Percentiles rank a stretch among this genome's conserved stretches.
Conservation (phyloP, 2,797 vertebrate genomes). For the Hylomyscus alleni region DNA sequence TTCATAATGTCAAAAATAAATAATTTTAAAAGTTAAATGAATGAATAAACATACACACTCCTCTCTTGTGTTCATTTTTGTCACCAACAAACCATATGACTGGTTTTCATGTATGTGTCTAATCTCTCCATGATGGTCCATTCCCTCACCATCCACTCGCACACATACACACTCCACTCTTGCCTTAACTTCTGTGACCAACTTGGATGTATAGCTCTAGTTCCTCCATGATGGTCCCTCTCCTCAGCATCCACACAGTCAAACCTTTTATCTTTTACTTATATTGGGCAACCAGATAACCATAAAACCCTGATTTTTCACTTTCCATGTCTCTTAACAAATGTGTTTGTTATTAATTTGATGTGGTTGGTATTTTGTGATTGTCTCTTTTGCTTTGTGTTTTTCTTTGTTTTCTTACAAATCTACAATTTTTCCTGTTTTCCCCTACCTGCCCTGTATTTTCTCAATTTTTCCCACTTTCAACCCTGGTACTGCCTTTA, state of each 20-base stretch:
- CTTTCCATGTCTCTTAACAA: background rate
- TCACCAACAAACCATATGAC: background rate
- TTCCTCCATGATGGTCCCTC: background rate
- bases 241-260: background rate
- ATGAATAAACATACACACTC: background rate
- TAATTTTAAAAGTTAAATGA: background rate
- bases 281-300: background rate
- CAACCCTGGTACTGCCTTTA: background rate
- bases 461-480: conserved; percentile 14
- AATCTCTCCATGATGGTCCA: background rate
- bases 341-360: background rate
- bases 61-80: background rate
- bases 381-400: background rate
- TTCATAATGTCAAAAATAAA: background rate
- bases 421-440: conserved; percentile 5
- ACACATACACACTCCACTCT: too few species aligned
- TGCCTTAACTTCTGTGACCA: background rate
- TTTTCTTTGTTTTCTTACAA: conserved; percentile 26
- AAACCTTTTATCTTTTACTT: background rate
- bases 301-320: background rate
- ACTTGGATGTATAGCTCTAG: background rate
- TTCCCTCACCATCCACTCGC: background rate
- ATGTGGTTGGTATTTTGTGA: background rate
- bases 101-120: background rate
- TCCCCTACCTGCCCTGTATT: background rate